Percentiles rank a stretch among this genome's conserved stretches.
These are phyloP conservation scores for Colletes collaris DNA, from an alignment of 2,888 invertebrate genomes.

Conservation along the genomic window DNA sequence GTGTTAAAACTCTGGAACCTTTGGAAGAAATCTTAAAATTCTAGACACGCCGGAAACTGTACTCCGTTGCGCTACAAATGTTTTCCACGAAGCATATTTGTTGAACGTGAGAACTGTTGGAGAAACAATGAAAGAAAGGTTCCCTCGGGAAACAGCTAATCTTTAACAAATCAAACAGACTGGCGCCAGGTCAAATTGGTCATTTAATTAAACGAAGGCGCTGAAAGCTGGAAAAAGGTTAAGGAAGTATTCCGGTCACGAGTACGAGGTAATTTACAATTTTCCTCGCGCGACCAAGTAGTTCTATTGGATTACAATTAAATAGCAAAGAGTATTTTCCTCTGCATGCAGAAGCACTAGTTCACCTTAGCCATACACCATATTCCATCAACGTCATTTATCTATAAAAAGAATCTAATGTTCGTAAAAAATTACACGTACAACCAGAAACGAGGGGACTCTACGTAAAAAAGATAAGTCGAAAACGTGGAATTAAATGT, in stretches of 20 bases:
- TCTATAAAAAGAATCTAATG: constrained; percentile 4
- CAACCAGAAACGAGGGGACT: too few species aligned
- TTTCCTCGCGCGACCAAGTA: constrained; percentile 39
- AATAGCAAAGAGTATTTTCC: constrained; percentile 50
- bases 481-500: too few species aligned
- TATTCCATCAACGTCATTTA: constrained; percentile 10
- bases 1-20: too few species aligned
- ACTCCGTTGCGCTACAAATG: background rate
- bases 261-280: constrained; percentile 25
- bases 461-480: too few species aligned
- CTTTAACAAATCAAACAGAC: background rate
- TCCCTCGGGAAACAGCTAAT: constrained; percentile 4
- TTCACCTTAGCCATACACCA: constrained; percentile 18
- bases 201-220: constrained; percentile 50
- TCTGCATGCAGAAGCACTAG: constrained; percentile 33
- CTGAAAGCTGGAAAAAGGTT: constrained; percentile 11
- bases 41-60: too few species aligned
- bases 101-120: too few species aligned
- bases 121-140: background rate
- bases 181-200: background rate
- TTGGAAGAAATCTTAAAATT: too few species aligned
- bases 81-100: background rate
- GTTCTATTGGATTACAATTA: constrained; percentile 72
- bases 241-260: constrained; percentile 24
- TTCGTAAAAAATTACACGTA: background rate